Conservation (phyloP, 1,140 invertebrate genomes). For the Bombus terrestris region DNA sequence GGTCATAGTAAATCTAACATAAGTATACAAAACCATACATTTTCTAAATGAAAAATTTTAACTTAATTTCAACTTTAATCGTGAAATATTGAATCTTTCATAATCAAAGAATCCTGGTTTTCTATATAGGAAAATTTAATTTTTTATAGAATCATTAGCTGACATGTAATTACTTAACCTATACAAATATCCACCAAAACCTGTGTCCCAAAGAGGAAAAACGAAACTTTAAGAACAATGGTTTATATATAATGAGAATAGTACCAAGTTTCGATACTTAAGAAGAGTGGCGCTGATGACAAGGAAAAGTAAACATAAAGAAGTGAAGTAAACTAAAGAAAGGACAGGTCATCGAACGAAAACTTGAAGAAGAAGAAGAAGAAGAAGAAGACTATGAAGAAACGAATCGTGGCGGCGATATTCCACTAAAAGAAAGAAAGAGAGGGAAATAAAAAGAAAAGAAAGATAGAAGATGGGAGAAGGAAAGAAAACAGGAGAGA, state of each 20-base stretch:
- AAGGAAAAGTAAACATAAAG: neutral
- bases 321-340: neutral
- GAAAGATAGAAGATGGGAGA: neutral
- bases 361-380: no score
- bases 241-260: constrained; percentile 44
- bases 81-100: no score
- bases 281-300: neutral
- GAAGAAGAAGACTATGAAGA: neutral
- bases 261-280: constrained; percentile 13
- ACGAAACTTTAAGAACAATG: constrained; percentile 18
- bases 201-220: neutral
- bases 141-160: no score
- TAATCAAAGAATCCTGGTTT: no score
- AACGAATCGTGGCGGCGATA: neutral
- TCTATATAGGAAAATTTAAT: no score
- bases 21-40: no score
- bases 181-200: neutral
- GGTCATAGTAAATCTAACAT: no score
- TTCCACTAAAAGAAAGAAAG: neutral
- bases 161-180: neutral
- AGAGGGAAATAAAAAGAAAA: neutral
- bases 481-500: constrained; percentile 9
- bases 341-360: neutral
- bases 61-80: no score
- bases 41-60: no score